Evolutionary conservation across 2,797 vertebrate genomes (phyloP), one percentile per base, ranked within the genome.

Genomic region (Sparidentex hasta): DNA sequence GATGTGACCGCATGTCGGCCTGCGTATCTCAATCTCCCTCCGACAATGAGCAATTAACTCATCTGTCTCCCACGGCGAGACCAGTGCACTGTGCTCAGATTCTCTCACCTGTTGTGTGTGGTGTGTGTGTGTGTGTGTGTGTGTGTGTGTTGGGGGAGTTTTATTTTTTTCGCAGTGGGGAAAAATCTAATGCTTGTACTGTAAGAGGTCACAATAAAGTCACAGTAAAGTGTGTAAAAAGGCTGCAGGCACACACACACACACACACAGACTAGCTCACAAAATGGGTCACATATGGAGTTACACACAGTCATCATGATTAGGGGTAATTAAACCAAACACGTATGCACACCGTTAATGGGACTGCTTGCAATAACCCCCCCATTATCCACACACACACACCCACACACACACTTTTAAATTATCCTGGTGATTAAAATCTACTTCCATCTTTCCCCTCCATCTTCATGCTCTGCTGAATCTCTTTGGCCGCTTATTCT

Each of bases 261-360:
- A 54, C 61, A 43, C 70, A 54, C 61, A 43, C 66, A 64, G 4
- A 27, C 70, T 16, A n/a, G 16, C 25, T 33, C 65, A 17, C n/a
- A 41, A 47, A 78, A 67, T 43, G 7, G 33, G 46, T 71, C 12
- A 25, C 43, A 38, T 33, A 21, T 51, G 16, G 33, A 41, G 14
- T 50, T 33, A 80, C 50, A 65, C 61, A 46, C 23, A 55, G 66
- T 74, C 65, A 78, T 78, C 59, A 73, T 29, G 58, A 84, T 71
- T 48, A 65, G 17, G 38, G n/a, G 46, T 54, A 62, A 85, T 87
- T 90, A 82, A 68, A 57, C 52, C 66, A 74, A 76, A 87, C 70
- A 82, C 83, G 78, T 48, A 65, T 20, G 1, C 20, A 27, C 46
- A 3, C 33, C 59, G 51, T 75, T 79, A 71, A 80, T 81, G 62